Evolutionary conservation across 2,888 invertebrate species (phyloP).

Genomic region (Chironomus riparius): DNA sequence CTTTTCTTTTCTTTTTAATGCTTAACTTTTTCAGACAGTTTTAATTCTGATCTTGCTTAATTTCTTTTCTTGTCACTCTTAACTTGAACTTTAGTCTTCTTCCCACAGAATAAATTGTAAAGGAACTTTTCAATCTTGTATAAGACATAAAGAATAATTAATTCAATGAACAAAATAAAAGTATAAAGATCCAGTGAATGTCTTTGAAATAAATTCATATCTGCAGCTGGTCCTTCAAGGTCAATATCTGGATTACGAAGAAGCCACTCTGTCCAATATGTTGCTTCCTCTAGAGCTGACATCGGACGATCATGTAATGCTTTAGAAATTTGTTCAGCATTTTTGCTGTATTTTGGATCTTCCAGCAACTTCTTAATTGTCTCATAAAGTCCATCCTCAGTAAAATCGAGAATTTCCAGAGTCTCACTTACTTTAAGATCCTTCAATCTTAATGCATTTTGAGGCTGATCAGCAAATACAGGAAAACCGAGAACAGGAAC

Average conservation of each 20-base stretch:
- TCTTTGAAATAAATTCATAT: conserved; percentile 4
- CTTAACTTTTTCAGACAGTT: not conserved
- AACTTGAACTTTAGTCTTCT: not conserved
- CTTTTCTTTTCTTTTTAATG: not conserved
- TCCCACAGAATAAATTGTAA: not conserved
- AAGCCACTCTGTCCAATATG: conserved; percentile 24
- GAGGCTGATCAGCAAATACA: conserved; percentile 27
- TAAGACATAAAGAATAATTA: conserved; percentile 18
- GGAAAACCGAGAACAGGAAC: conserved; percentile 28
- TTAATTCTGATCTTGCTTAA: not conserved
- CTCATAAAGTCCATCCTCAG: conserved; percentile 14
- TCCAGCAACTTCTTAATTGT: conserved; percentile 1
- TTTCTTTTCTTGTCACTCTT: not conserved
- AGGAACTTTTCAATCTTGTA: conserved; percentile 1
- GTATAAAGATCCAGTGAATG: conserved; percentile 15
- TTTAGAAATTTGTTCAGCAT: not conserved
- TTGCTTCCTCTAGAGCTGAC: conserved; percentile 21
- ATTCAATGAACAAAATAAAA: not conserved
- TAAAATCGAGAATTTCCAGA: not conserved
- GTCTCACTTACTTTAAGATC: conserved; percentile 8
- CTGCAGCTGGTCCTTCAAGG: not conserved
- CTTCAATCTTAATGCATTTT: conserved; percentile 3
- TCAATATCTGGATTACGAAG: conserved; percentile 13
- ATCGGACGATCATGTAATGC: conserved; percentile 7
- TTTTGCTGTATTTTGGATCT: conserved; percentile 6